Conservation (phyloP, 2,113 vertebrate genomes). For the Dicerorhinus sumatrensis region DNA sequence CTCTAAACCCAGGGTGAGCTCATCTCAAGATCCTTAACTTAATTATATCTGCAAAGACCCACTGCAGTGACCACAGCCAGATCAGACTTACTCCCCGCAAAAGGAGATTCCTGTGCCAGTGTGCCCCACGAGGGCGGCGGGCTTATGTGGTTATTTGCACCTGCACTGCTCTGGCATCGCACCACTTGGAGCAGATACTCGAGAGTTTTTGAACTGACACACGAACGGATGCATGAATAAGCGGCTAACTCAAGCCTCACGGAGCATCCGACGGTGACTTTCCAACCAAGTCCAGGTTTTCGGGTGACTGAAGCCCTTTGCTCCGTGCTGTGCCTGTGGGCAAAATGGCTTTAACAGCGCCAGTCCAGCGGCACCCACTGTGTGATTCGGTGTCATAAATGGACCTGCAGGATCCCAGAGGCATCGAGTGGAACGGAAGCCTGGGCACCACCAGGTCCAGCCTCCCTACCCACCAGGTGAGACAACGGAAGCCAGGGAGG, state of each 20-base stretch:
- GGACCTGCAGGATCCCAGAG: background rate
- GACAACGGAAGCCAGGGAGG: background rate
- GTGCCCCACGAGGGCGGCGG: fast-evolving
- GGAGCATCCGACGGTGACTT: fast-evolving
- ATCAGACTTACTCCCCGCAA: fast-evolving
- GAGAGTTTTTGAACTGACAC: fast-evolving
- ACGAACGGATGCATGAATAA: fast-evolving
- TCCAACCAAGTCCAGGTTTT: fast-evolving
- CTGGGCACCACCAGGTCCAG: background rate
- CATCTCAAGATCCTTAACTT: background rate
- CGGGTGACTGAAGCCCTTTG: fast-evolving
- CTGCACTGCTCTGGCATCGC: fast-evolving
- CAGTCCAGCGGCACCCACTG: fast-evolving
- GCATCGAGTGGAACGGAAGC: background rate
- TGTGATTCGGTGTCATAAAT: fast-evolving
- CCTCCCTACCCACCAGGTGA: background rate
- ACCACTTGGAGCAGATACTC: fast-evolving
- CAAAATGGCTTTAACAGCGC: fast-evolving
- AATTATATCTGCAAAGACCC: background rate
- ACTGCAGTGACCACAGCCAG: background rate
- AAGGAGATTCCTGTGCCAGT: fast-evolving
- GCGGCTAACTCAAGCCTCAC: background rate
- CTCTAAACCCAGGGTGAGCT: background rate
- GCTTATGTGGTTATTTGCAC: fast-evolving
- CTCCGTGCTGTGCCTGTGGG: fast-evolving